Conservation (phyloP, 2,888 invertebrate species). For the Epirrita christyi region DNA sequence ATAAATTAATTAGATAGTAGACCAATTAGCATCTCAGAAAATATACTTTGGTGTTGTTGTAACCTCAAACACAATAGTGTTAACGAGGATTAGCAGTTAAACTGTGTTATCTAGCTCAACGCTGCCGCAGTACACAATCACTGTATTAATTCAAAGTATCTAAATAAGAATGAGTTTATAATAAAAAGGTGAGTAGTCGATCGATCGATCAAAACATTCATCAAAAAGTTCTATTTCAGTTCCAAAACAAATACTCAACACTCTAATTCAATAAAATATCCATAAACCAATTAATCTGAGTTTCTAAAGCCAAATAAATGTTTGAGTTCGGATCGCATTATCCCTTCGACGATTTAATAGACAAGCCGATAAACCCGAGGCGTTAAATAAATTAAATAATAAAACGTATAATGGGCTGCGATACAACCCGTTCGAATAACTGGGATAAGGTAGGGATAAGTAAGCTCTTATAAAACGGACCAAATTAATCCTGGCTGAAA, state of each 20-base stretch:
- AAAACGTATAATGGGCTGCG: conserved; percentile 81
- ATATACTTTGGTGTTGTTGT: not conserved
- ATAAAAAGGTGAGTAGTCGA: not conserved
- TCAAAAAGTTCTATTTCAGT: conserved; percentile 20
- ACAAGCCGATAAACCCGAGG: conserved; percentile 76
- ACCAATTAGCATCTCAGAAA: conserved; percentile 47
- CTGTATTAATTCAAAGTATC: not conserved
- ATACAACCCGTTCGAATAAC: conserved; percentile 80
- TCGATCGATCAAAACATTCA: conserved; percentile 6
- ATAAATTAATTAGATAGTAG: conserved; percentile 1
- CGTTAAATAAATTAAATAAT: conserved; percentile 85
- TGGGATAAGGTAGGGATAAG: conserved; percentile 66
- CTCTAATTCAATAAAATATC: conserved; percentile 52
- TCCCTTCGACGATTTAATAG: conserved; percentile 80
- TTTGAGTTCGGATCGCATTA: conserved; percentile 76
- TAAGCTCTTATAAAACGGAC: conserved; percentile 81
- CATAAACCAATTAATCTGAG: conserved; percentile 52
- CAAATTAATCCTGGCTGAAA: conserved; percentile 82
- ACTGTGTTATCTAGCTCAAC: too few relatives aligned
- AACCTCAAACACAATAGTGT: not conserved
- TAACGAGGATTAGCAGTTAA: too few relatives aligned
- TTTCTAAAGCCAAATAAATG: conserved; percentile 62
- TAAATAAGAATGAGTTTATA: too few relatives aligned
- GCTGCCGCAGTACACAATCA: not conserved
- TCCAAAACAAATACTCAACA: conserved; percentile 31